Base-by-base conservation (phyloP, 2,888 invertebrate genomes). In the Deilephila elpenor region DNA sequence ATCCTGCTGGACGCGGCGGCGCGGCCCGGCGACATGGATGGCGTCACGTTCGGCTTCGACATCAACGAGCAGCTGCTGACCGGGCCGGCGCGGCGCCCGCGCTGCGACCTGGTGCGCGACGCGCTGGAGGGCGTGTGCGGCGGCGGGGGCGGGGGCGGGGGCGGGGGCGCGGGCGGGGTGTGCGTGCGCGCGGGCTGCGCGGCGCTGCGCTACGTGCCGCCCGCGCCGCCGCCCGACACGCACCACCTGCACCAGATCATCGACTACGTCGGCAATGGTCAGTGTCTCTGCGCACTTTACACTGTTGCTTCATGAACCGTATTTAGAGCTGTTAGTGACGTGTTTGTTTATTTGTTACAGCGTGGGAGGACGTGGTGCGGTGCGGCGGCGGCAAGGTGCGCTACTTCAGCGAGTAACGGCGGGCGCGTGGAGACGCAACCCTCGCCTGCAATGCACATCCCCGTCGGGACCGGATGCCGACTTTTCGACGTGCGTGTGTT, bases 21-120 rank as follows among this genome's bases (percentile, higher is more conserved):
- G 77, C 85, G 88, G 72, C 87, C 92, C 80, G 95, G 84, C 78
- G 93, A 93, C 81, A 96, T 96, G 90, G 95, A 96, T 84, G 96
- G 96, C 83, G 95, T 98, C 74, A 97, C 97, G 59, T 98, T 98
- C 89, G 97, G 97, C 19, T 97, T 97, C 90, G 97, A 97, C 86
- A 93, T 97, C 75, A 97, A 97, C 91, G 96, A 97, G 89, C 96
- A 96, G 87, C 93, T 97, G 83, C 91, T 97, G 82, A 93, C 95
- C 75, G 93, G 93, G 5, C 90, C 89, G 51, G 77, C 79, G 76
- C 84, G 86, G 25, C 84, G 85, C 32, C 83, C 84, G 76, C 87
- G 88, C 78, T 88, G 88, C 83, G 89, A 89, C 86, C 82, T 89
- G 75, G 77, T 90, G 79, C 86, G 87, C 74, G 88, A 86, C 83